Percentiles rank a stretch among this genome's conserved stretches.
Conservation (phyloP, 23 tunicate genomes). For the Botrylloides violaceus region DNA sequence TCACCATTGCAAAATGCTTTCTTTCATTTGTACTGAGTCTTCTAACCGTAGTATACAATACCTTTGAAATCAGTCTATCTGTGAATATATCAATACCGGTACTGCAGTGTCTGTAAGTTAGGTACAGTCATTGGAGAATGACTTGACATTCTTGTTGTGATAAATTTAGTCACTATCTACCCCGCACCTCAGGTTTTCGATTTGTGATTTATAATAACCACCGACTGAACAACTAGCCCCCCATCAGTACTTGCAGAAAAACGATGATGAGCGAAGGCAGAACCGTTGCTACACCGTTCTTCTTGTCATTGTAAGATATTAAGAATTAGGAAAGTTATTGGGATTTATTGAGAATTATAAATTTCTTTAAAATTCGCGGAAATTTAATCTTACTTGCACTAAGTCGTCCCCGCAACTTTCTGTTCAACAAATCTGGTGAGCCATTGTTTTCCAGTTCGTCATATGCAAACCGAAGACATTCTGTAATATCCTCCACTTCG, state of each 20-base stretch:
- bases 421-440: background rate
- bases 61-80: background rate
- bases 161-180: background rate
- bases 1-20: background rate
- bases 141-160: background rate
- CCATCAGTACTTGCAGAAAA: too few relatives aligned
- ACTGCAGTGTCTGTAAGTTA: too few relatives aligned
- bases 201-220: too few relatives aligned
- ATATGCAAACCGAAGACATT: background rate
- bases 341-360: too few relatives aligned
- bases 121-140: background rate
- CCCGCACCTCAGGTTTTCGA: background rate
- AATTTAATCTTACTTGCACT: too few relatives aligned
- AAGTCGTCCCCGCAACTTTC: background rate
- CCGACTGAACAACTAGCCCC: too few relatives aligned
- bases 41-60: background rate
- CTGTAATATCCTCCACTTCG: background rate
- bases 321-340: too few relatives aligned
- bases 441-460: background rate
- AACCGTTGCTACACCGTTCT: too few relatives aligned
- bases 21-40: background rate
- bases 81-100: too few relatives aligned
- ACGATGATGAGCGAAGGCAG: too few relatives aligned
- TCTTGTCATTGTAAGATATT: too few relatives aligned
- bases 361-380: too few relatives aligned